Percentiles rank a stretch among this genome's conserved stretches.
Evolutionary conservation across 1,140 invertebrate genomes (phyloP).

Genomic region (Himalopsyche phryganea): DNA sequence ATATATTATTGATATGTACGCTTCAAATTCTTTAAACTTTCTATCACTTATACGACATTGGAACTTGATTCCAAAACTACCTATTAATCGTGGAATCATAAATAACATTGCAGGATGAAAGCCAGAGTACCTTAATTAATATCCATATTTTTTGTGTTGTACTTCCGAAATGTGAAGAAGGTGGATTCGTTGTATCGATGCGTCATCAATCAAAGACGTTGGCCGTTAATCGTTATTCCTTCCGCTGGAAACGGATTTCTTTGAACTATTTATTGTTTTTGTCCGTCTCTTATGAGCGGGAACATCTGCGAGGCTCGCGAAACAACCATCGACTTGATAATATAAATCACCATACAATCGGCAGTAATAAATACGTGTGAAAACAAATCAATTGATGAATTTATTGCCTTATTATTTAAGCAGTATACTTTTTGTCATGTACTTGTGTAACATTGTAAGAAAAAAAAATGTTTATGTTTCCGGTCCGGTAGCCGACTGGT

Average conservation of each 20-base stretch:
- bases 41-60: too few species aligned
- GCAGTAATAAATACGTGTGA: too few species aligned
- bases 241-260: slow-evolving; percentile 5
- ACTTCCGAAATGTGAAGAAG: slow-evolving; percentile 2
- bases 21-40: too few species aligned
- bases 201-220: slow-evolving; percentile 1
- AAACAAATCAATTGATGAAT: too few species aligned
- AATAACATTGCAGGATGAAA: neutral
- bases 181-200: neutral
- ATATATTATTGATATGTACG: too few species aligned
- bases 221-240: neutral
- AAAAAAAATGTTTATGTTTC: too few species aligned
- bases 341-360: too few species aligned
- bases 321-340: neutral
- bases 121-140: neutral
- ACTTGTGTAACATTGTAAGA: too few species aligned
- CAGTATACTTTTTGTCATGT: too few species aligned
- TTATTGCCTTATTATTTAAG: too few species aligned
- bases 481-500: too few species aligned
- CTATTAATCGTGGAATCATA: neutral
- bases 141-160: slow-evolving; percentile 3
- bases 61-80: neutral
- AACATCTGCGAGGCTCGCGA: neutral
- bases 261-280: neutral
- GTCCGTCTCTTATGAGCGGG: neutral